Base-by-base conservation (phyloP, 2,113 vertebrate genomes). In the Tragelaphus imberbis region DNA sequence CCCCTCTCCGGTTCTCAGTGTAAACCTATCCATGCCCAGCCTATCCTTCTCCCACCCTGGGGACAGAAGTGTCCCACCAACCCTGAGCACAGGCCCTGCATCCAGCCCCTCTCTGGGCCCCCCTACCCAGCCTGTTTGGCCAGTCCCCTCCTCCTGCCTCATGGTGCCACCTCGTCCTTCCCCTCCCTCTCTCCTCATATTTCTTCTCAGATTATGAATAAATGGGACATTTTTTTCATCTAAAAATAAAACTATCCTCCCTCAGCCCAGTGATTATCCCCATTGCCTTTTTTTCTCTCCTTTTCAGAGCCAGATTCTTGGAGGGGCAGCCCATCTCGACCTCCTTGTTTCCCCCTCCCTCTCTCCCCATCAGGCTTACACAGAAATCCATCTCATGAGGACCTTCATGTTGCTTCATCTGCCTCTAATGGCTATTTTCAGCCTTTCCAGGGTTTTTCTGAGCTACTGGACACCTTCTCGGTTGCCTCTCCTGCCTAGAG, bases 31-130 rank as follows among this genome's bases (percentile, higher is more conserved):
- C 56, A 15, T 5, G 15, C 1, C 15, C 1, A 3, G 49, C 82
- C n/a, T n/a, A n/a, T n/a, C 75, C 82, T 56, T 53, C 16, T 84
- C 14, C 23, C 33, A 13, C 33, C 23, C 44, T 55, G 79, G 75
- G 63, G 68, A n/a, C 47, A 5, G 17, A 65, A 8, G 28, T 2
- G 33, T n/a, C 44, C 30, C 28, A 53, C 59, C 59, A 47, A 2
- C 21, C 58, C 23, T 36, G 61, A 33, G 10, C 0, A 2, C 1
- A 0, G 4, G 40, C 53, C 36, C 59, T 19, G n/a, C 27, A 3
- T 6, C 6, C 11, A 7, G n/a, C 6, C 1, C 16, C 21, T 5
- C 0, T 0, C 51, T 10, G 8, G 2, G 23, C 1, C 1, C 12
- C 77, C 53, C 36, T 0, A 0, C 14, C 5, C 1, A 19, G 6